Base-by-base conservation (phyloP, 2,113 vertebrate species). In the Tenebrosternarchus preto region DNA sequence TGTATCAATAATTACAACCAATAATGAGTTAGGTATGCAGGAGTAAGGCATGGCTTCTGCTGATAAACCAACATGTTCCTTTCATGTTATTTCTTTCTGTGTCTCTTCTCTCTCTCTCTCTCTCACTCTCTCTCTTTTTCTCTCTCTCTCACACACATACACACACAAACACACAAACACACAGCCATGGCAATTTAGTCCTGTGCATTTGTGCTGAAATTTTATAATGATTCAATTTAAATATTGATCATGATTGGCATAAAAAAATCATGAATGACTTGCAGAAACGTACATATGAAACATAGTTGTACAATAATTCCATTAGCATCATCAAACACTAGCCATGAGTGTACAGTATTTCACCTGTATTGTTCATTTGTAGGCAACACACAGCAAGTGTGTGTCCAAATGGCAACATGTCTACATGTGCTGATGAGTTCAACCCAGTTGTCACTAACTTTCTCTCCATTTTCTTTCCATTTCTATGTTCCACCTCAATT, bases 11-110 rank as follows among this genome's bases (percentile, higher is more conserved):
- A 64, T 4, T 9, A 15, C 59, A 80, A 80, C 73, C 78, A 66
- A 80, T 73, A 73, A 29, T n/a, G 61, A 43, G 63, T 80, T 73
- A 53, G n/a, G 57, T 27, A 72, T 33, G 29, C 12, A 22, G 19
- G 60, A n/a, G 33, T 12, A n/a, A 53, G 68, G 27, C 53, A 33
- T 15, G 53, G 19, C 27, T 27, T 56, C 70, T 56, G 20, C 11
- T 46, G 46, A 29, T 55, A 25, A 19, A 25, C 53, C n/a, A 55
- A 29, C 50, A 8, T 27, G 22, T 46, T 19, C 5, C 3, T 29
- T 20, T 72, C 46, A 22, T 3, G 16, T 20, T 43, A 1, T 39
- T 5, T 69, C 33, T 69, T 0, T 39, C 16, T n/a, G 3, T 69
- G 19, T 69, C 39, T 36, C 33, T 55, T 11, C n/a, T n/a, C n/a